phyloP scores from a whole-genome alignment of 2,113 vertebrate genomes.

The Ophiodon elongatus region DNA sequence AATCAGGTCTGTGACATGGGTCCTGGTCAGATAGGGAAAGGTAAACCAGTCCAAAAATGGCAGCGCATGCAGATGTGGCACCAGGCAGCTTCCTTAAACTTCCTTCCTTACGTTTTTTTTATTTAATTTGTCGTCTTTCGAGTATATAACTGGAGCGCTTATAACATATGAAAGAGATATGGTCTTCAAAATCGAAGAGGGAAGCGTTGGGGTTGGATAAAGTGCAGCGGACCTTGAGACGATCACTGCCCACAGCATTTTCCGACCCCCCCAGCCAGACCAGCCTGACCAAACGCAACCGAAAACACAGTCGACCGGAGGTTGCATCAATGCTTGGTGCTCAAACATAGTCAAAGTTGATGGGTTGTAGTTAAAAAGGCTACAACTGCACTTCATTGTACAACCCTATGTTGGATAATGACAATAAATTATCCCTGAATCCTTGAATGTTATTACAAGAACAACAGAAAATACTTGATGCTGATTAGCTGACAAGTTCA shows the following conservation, averaged over 20 bases:
- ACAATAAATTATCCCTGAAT: no score
- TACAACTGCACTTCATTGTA: no score
- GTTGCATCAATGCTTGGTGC: no score
- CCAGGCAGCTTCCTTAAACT: background rate
- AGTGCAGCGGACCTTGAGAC: background rate
- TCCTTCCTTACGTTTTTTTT: no score
- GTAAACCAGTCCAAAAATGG: background rate
- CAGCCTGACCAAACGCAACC: no score
- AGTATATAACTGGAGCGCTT: background rate
- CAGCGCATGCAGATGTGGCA: background rate
- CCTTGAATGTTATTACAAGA: no score
- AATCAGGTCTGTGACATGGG: background rate
- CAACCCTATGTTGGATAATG: no score
- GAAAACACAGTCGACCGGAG: no score
- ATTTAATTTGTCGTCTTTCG: background rate
- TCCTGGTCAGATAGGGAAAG: background rate
- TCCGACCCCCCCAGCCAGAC: background rate
- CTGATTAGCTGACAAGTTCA: background rate
- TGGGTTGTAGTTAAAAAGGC: no score
- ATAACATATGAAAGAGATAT: no score
- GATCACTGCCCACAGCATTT: background rate
- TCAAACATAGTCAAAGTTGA: no score
- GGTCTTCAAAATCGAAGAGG: no score
- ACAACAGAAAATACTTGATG: background rate
- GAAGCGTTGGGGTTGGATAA: background rate